Conservation (phyloP, 1,140 invertebrate species). For the Tyrophagus putrescentiae region DNA sequence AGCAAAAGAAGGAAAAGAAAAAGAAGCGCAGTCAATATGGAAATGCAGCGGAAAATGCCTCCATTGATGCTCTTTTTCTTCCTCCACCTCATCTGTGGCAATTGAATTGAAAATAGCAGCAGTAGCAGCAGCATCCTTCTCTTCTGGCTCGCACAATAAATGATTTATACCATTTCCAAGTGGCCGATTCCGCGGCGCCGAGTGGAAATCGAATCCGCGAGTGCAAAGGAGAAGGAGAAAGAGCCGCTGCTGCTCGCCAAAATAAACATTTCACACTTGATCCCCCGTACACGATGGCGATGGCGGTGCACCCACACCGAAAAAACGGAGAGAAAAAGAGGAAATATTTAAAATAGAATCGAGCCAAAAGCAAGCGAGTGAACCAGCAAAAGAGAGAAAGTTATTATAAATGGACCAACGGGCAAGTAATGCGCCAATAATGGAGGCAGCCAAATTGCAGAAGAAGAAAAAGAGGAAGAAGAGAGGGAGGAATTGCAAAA, state of each 20-base stretch:
- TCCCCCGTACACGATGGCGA: background rate
- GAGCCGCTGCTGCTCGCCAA: background rate
- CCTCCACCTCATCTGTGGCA: no score
- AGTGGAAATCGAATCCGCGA: background rate
- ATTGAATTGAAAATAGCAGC: background rate
- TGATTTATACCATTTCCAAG: background rate
- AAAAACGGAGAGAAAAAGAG: no score
- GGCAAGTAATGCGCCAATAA: background rate
- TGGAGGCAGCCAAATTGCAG: background rate
- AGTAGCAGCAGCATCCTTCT: background rate
- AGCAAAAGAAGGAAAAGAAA: no score
- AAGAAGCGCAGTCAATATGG: constrained; percentile 2
- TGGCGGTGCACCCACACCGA: background rate
- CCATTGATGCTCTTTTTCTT: no score
- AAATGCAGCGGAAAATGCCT: background rate
- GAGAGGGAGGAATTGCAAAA: no score
- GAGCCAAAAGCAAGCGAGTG: no score
- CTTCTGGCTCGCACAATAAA: no score
- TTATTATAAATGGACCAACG: constrained; percentile 7
- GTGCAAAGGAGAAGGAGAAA: background rate
- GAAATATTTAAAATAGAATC: no score
- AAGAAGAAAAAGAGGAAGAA: no score
- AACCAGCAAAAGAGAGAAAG: background rate
- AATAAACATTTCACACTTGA: constrained; percentile 16
- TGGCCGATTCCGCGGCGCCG: no score